Evolutionary conservation across 30 jellyfish, hydroid and myxozoan species (phyloP), one percentile per base, ranked within the genome.

Genomic region (Haliclystus octoradiatus): DNA sequence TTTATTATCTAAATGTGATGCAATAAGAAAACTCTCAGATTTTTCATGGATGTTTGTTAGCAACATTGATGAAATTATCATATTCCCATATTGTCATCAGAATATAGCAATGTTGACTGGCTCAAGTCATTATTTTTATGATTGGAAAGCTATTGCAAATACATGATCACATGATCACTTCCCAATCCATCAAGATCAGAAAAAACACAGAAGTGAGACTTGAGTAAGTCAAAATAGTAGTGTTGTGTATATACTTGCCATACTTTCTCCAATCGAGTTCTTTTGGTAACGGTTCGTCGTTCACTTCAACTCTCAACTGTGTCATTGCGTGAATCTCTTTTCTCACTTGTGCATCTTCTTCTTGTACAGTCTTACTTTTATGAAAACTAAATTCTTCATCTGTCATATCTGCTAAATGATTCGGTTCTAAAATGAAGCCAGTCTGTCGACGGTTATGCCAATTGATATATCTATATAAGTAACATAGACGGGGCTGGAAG

Each of bases 241-340:
- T 0, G 15, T 22, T 24, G 29, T 65, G 12, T 7, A 7, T 34
- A 2, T 4, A 14, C 66, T 77, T 76, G 80, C 97, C 97, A 52
- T 87, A 80, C 30, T 79, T 82, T 65, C 97, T 75, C 97, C 97
- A 87, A 33, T 87, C 97, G 31, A 87, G 93, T 32, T 65, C 77
- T 30, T 66, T 49, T 28, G 94, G 97, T 25, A 87, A 72, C 0
- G 77, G 74, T 27, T 60, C 49, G 31, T 50, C 66, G 1, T 70
- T 75, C 49, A 74, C 76, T 34, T 69, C 66, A n/a, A 77, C 13
- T 0, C 91, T 47, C 7, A 77, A 65, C 23, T 31, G 65, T 14
- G 91, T 85, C n/a, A 77, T 77, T 28, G 74, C 94, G 25, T 75
- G 52, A 28, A 81, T 68, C 26, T 74, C 77, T 28, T 73, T 73